Base-by-base conservation (phyloP, 1,140 invertebrate species). In the Drosophila azteca region DNA sequence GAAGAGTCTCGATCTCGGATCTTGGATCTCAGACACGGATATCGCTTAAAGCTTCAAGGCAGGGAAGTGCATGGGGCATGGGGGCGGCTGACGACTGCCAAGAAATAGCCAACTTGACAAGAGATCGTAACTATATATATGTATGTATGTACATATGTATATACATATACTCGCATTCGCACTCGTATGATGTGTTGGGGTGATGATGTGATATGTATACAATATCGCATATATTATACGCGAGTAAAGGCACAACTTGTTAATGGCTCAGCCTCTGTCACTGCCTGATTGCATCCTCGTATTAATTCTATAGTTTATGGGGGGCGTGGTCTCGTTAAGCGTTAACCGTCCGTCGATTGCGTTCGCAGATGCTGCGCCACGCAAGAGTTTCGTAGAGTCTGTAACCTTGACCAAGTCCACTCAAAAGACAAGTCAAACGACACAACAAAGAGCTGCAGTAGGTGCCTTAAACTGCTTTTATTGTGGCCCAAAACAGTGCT, bases 291-390 rank as follows among this genome's bases (percentile, higher is more conserved):
- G 63, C 63, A 68, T 69, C 65, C 63, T 24, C 22, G 51, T 51
- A 69, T 69, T 39, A 70, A 58, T 69, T 70, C 65, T 69, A 35
- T 45, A 70, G 20, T 70, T 70, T 69, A 70, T 69, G 66, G n/a
- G 11, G 35, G 35, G 35, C 11, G 35, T 39, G 35, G 35, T 39
- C 35, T 39, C 35, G 35, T 13, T 39, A 39, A 39, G 35, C 35
- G 31, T 35, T 35, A 35, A 35, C 9, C 8, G 8, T 35, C 8
- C 31, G 31, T 9, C 9, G 31, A 11, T 11, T 31, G 29, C 29
- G 31, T 31, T 9, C 31, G 31, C 31, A 8, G 31, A 31, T 31
- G 31, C 31, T 9, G 2, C 8, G 7, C 31, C 50, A n/a, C 13
- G 20, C 20, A 35, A 44, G 41, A 17, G 9, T 24, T 8, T 24